Base-by-base conservation (phyloP, 2,888 invertebrate species). In the Terebella lapidaria region DNA sequence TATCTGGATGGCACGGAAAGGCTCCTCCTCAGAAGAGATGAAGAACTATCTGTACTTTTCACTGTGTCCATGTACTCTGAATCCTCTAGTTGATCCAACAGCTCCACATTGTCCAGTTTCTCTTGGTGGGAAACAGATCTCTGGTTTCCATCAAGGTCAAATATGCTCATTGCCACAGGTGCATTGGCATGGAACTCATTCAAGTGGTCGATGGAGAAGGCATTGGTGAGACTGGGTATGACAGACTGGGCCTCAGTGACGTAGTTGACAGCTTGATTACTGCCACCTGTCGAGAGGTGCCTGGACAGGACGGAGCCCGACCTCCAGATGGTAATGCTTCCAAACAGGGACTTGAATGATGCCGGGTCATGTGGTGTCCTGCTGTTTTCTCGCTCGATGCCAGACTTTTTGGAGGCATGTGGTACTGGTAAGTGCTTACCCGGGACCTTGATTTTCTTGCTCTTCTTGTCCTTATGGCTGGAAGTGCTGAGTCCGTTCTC, bases 61-160 rank as follows among this genome's bases (percentile, higher is more conserved):
- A 66, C 60, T 5, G 66, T 64, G 46, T 66, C 66, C 4, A 55
- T 58, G 35, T 66, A 66, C 18, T 52, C 60, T 3, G 64, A 56
- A 45, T 65, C 58, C 4, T 66, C 66, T n/a, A 64, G 47, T 3
- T 51, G 49, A 26, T 66, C 64, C 22, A 64, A 47, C 2, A 57
- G 47, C 22, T 60, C 60, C 15, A 45, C 46, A 2, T 49, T n/a
- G 22, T 64, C 62, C 30, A 64, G 47, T 1, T 54, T 28, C 4
- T 62, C 62, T 29, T 58, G 56, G 20, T 29, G 47, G 18, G 62
- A 62, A 22, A 56, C 26, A 1, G 59, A 54, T 27, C 35, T 20
- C 56, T 60, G 30, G 20, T 35, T 56, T n/a, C 10, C 26, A 10
- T 25, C 18, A 3, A 45, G 20, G 3, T 10, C 22, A 22, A 20